Base-by-base conservation (phyloP, 2,888 invertebrate genomes). In the Hirtodrosophila cameraria region DNA sequence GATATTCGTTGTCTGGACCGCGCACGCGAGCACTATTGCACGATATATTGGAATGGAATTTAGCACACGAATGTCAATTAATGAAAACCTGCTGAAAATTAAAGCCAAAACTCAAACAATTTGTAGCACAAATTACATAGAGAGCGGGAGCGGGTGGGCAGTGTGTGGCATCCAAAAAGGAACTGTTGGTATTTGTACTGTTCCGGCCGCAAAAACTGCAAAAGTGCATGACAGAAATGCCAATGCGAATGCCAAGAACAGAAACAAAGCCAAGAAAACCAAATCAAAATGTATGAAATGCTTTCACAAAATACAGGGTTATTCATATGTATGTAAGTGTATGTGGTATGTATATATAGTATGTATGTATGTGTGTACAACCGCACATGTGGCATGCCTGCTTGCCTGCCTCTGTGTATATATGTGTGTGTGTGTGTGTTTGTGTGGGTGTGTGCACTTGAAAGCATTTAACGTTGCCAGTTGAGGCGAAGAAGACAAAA, bases 401-500 rank as follows among this genome's bases (percentile, higher is more conserved):
- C 13, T 18, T 12, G 9, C 13, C n/a, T 7, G 23, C 3, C 23
- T 23, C 15, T 15, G 16, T 23, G 28, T 53, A 36, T 15, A 18
- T 18, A 28, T 31, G 38, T 48, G 35, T 43, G 11, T 30, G 16
- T 49, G 33, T 49, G 45, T 58, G 33, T 35, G 38, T 53, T 28
- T 61, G 43, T 52, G 31, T 68, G 23, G 6, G 7, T 66, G 52
- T 73, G 61, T 86, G 86, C 78, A 78, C 75, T 85, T 83, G 79
- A 82, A 84, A 68, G 63, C 74, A 71, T 83, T 81, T 77, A 82
- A 83, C 72, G 69, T 65, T 66, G 65, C 50, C 39, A 20, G 59
- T 27, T 31, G 28, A 42, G 13, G 15, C 41, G n/a, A 62, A 57
- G 66, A 46, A 53, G 57, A 63, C 64, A 55, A 33, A 61, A 76